A percentile compares a stretch with the other conserved stretches of the same genome.
These are phyloP conservation scores for Clepsis dumicolana DNA, from an alignment of 2,888 invertebrate species.

Conservation along the genomic window DNA sequence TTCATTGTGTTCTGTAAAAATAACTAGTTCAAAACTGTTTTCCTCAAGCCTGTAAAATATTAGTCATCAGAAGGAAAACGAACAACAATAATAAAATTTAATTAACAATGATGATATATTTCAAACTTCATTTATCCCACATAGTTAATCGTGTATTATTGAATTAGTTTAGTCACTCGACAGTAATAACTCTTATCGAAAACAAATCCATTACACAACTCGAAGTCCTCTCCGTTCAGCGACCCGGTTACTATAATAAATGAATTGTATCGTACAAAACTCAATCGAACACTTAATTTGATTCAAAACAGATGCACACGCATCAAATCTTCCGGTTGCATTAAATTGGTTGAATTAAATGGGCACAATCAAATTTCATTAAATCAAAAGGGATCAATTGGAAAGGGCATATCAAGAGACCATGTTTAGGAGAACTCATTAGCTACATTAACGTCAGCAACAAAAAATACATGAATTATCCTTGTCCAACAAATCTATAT, in stretches of 20 bases:
- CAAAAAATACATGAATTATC: not conserved
- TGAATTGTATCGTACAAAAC: constrained; percentile 36
- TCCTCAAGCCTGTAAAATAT: not conserved
- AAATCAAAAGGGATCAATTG: not conserved
- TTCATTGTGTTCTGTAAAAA: not conserved
- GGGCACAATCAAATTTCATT: not conserved
- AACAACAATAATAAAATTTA: constrained; percentile 11
- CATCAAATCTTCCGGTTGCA: constrained; percentile 27
- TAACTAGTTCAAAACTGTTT: not conserved
- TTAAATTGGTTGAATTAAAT: constrained; percentile 25
- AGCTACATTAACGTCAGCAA: not conserved
- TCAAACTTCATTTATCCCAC: constrained; percentile 3
- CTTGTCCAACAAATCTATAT: not conserved
- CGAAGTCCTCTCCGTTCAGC: constrained; percentile 37
- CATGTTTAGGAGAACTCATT: not conserved
- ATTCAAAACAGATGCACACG: constrained; percentile 30
- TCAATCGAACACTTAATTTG: constrained; percentile 31
- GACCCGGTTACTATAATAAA: constrained; percentile 32
- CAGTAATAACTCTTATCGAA: constrained; percentile 34
- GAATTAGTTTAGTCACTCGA: constrained; percentile 23
- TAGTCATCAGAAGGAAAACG: constrained; percentile 1
- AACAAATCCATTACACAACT: constrained; percentile 41
- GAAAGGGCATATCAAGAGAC: not conserved
- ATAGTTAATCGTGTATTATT: constrained; percentile 23
- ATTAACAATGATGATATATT: constrained; percentile 18